These are phyloP conservation scores for Taurulus bubalis DNA, from an alignment of 2,113 vertebrate species.

Conservation along the genomic window DNA sequence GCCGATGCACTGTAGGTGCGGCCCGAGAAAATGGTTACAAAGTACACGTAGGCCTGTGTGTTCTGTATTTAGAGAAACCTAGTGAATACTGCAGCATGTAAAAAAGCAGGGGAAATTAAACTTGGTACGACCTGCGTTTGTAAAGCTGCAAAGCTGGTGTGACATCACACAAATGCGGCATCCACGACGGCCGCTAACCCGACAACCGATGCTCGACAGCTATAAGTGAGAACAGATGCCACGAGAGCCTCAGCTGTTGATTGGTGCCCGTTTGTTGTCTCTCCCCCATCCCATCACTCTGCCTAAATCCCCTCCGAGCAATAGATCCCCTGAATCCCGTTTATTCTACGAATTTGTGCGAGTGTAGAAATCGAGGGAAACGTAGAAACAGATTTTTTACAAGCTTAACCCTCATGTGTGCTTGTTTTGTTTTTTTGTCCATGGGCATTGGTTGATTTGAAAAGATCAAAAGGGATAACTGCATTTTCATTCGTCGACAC, in stretches of 20 bases:
- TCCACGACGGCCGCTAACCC: slow-evolving; percentile 13
- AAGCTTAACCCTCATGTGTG: slow-evolving; percentile 24
- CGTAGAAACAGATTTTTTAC: slow-evolving; percentile 35
- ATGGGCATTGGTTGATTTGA: slow-evolving; percentile 56
- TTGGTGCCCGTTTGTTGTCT: slow-evolving; percentile 63
- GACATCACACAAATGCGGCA: slow-evolving; percentile 3
- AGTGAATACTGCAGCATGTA: not conserved
- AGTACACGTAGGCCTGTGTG: no score
- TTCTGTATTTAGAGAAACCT: not conserved
- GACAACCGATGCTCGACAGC: slow-evolving; percentile 35
- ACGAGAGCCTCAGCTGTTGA: slow-evolving; percentile 71
- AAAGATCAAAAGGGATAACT: slow-evolving; percentile 16
- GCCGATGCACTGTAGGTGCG: no score
- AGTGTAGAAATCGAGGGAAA: slow-evolving; percentile 33
- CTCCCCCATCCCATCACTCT: slow-evolving; percentile 42
- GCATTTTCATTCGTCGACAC: slow-evolving; percentile 60
- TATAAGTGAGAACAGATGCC: slow-evolving; percentile 72
- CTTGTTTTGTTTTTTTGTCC: not conserved
- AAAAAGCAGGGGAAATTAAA: not conserved
- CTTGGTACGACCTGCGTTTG: not conserved
- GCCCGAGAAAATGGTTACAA: no score
- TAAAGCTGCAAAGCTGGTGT: not conserved
- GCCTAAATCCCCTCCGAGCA: slow-evolving; percentile 72
- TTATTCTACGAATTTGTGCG: slow-evolving; percentile 51
- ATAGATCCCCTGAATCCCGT: slow-evolving; percentile 72